A percentile compares a stretch with the other conserved stretches of the same genome.
Evolutionary conservation across 2,797 vertebrate species (phyloP).

Genomic region (Pterois miles): DNA sequence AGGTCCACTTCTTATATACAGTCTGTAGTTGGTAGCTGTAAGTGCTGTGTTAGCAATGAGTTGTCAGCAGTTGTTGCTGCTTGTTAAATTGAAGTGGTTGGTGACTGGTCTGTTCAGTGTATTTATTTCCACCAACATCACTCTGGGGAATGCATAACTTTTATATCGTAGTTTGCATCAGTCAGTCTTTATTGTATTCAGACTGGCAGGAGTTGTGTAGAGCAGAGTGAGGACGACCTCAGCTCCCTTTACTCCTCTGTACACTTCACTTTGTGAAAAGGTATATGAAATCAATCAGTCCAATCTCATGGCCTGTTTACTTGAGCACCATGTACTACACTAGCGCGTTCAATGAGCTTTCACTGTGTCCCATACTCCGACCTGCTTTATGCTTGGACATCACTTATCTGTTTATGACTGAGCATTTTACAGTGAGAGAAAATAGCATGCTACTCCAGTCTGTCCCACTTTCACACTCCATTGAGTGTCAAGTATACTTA

Average conservation of each 20-base stretch:
- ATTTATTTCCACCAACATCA: neutral
- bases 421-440: neutral
- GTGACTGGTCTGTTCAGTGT: neutral
- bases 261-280: neutral
- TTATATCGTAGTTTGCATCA: neutral
- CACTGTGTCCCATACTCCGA: neutral
- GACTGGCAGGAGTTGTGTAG: neutral
- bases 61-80: too few species aligned
- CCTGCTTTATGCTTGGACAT: neutral
- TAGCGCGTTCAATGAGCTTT: neutral
- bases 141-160: neutral
- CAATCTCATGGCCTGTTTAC: neutral
- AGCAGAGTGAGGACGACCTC: neutral
- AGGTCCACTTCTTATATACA: too few species aligned
- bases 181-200: neutral
- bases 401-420: conserved; percentile 8
- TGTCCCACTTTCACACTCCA: conserved; percentile 7
- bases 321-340: neutral
- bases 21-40: too few species aligned
- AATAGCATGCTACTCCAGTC: neutral
- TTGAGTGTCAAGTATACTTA: conserved; percentile 28
- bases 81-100: neutral
- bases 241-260: neutral
- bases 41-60: too few species aligned
- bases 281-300: neutral